A percentile compares a stretch with the other conserved stretches of the same genome.
Evolutionary conservation across 2,113 vertebrate genomes (phyloP).

Genomic region (Electrona antarctica): DNA sequence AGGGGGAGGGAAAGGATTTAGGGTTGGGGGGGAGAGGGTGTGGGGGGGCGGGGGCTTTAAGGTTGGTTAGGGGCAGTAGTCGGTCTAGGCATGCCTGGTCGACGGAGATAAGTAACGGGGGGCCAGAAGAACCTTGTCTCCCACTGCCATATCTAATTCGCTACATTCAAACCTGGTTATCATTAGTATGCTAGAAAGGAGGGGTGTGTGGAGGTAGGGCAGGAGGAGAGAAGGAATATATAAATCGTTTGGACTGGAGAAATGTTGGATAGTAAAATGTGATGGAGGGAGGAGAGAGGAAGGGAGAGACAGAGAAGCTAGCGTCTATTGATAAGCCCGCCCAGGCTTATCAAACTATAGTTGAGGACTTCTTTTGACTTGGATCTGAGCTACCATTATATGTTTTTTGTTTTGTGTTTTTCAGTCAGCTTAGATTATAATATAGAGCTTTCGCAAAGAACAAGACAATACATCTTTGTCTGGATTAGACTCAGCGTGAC

Average conservation of each 20-base stretch:
- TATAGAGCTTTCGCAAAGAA: too few relatives aligned
- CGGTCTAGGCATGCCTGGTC: conserved; percentile 65
- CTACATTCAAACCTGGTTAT: conserved; percentile 75
- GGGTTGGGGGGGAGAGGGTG: conserved; percentile 26
- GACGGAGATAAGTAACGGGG: conserved; percentile 68
- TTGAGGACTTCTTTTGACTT: too few relatives aligned
- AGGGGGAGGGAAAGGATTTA: conserved; percentile 39
- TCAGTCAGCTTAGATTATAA: too few relatives aligned
- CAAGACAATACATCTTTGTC: too few relatives aligned
- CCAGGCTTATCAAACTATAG: too few relatives aligned
- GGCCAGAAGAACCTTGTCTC: conserved; percentile 48
- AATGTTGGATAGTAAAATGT: too few relatives aligned
- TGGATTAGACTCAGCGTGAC: too few relatives aligned
- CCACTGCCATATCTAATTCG: conserved; percentile 67
- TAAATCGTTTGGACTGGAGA: too few relatives aligned
- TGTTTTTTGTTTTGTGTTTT: too few relatives aligned
- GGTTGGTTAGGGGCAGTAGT: conserved; percentile 61
- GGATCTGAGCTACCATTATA: too few relatives aligned
- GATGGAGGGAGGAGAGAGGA: conserved; percentile 41
- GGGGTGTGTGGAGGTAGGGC: conserved; percentile 6
- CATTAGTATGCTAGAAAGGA: conserved; percentile 41
- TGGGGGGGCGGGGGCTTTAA: conserved; percentile 20
- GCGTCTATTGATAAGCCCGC: too few relatives aligned
- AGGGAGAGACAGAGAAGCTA: not conserved
- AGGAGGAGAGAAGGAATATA: conserved; percentile 17